Evolutionary conservation across 2,888 invertebrate species (phyloP).

Genomic region (Pseudococcus jackbeardsleyi): DNA sequence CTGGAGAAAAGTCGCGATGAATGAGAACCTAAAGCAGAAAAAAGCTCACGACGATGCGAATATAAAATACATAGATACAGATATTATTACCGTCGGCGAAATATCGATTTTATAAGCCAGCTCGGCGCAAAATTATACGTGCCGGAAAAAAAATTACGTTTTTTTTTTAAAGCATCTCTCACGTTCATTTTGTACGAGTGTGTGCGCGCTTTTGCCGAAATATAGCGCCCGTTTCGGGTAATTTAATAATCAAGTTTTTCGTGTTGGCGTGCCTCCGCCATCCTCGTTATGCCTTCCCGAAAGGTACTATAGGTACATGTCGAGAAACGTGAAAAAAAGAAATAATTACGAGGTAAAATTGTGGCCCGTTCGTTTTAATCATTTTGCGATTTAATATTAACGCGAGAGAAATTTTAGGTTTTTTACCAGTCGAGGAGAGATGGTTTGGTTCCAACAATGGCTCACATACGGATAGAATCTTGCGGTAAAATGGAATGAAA

Average conservation of each 20-base stretch:
- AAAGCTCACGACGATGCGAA: neutral
- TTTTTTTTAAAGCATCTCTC: neutral
- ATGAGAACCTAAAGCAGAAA: neutral
- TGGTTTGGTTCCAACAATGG: neutral
- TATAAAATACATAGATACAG: conserved; percentile 48
- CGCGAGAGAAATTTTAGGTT: neutral
- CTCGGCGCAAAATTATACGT: conserved; percentile 31
- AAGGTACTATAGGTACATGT: neutral
- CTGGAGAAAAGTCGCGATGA: neutral
- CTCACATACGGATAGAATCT: neutral
- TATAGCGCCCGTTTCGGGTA: conserved; percentile 34
- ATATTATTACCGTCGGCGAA: conserved; percentile 50
- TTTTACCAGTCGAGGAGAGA: neutral
- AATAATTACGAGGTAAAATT: conserved; percentile 31
- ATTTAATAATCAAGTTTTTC: conserved; percentile 39
- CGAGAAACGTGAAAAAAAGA: neutral
- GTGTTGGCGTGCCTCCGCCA: neutral
- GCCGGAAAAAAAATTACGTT: conserved; percentile 39
- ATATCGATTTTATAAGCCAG: conserved; percentile 46
- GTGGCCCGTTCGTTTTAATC: conserved; percentile 7
- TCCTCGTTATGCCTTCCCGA: neutral
- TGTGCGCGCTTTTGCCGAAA: neutral
- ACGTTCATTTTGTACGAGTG: neutral
- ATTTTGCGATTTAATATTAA: conserved; percentile 37
- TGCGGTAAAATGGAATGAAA: neutral